Conservation (phyloP, 2,113 vertebrate genomes). For the Vidua macroura region DNA sequence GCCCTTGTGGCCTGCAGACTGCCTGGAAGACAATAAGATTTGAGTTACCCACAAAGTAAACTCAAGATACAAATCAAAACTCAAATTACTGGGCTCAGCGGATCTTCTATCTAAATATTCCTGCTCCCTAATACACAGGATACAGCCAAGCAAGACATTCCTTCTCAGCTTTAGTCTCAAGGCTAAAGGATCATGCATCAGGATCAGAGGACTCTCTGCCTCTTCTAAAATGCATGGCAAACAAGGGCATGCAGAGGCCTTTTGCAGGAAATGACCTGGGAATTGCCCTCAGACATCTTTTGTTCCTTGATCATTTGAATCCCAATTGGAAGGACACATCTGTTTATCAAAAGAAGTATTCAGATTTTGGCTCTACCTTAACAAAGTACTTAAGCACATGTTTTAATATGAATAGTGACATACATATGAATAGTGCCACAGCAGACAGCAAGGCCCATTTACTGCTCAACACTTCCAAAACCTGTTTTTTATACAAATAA, state of each 20-base stretch:
- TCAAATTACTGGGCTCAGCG: neutral
- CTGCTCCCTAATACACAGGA: neutral
- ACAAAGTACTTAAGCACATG: conserved; percentile 9
- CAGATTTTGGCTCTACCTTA: conserved; percentile 30
- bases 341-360: conserved; percentile 64
- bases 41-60: neutral
- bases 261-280: conserved; percentile 55
- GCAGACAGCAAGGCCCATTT: neutral
- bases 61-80: neutral
- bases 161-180: neutral
- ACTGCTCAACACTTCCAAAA: neutral
- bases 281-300: conserved; percentile 54
- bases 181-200: neutral
- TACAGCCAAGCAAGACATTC: neutral
- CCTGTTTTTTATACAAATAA: neutral
- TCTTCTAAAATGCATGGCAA: conserved; percentile 13
- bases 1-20: conserved; percentile 84
- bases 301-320: conserved; percentile 53
- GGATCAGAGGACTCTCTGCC: neutral
- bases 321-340: conserved; percentile 29
- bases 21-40: conserved; percentile 60
- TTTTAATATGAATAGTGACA: conserved; percentile 55
- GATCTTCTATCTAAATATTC: neutral
- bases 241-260: neutral
- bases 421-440: conserved; percentile 43